Conservation (phyloP, 2,797 vertebrate genomes). For the Acanthurus tractus region DNA sequence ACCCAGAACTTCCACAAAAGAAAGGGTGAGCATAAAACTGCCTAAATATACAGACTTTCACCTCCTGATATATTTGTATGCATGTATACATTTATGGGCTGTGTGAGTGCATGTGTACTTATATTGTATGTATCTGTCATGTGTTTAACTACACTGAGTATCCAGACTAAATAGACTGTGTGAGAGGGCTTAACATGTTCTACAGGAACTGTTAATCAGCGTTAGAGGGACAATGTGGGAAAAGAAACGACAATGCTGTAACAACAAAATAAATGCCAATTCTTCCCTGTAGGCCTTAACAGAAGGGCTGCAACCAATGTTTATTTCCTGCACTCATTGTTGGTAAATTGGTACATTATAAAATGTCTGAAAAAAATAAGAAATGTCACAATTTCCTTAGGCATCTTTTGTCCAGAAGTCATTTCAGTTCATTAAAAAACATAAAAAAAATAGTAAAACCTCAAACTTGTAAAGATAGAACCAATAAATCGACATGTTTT, state of each 20-base stretch:
- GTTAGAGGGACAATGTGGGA: background rate
- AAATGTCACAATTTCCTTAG: background rate
- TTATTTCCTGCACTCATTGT: background rate
- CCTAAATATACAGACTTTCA: conserved; percentile 18
- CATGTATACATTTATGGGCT: background rate
- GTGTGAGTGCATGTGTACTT: background rate
- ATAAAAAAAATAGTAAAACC: no score
- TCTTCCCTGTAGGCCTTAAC: background rate
- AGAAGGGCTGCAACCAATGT: no score
- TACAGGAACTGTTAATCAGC: conserved; percentile 3
- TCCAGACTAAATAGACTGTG: background rate
- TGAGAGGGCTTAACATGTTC: background rate
- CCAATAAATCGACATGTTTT: background rate
- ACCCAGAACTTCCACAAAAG: conserved; percentile 19
- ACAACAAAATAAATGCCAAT: background rate
- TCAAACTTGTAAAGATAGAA: background rate
- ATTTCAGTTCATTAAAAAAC: no score
- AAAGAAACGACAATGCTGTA: background rate
- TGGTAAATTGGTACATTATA: background rate
- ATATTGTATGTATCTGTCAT: background rate
- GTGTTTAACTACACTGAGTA: background rate
- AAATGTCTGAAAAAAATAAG: background rate
- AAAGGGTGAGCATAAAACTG: background rate
- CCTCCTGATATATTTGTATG: no score
- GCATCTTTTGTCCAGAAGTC: background rate